These are phyloP conservation scores for Ooceraea biroi DNA, from an alignment of 1,140 invertebrate genomes.

Conservation along the genomic window DNA sequence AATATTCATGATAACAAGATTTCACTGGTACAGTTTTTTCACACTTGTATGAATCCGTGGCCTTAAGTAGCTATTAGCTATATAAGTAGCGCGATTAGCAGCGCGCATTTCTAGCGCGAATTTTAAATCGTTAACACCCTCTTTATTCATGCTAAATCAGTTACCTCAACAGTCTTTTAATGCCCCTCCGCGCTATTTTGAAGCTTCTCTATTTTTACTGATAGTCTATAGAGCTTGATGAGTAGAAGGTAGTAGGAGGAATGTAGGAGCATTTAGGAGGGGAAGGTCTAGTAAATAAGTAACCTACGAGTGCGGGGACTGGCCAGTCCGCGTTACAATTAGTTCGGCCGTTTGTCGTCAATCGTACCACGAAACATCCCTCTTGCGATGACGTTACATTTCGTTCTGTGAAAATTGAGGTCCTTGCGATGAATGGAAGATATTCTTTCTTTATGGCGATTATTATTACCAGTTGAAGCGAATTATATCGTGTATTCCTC, in stretches of 20 bases:
- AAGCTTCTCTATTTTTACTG: conserved; percentile 83
- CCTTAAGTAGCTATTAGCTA: too few relatives aligned
- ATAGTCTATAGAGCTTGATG: conserved; percentile 80
- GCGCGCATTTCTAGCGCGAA: conserved; percentile 20
- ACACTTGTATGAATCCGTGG: too few relatives aligned
- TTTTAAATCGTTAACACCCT: conserved; percentile 37
- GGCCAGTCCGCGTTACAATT: conserved; percentile 80
- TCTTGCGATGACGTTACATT: conserved; percentile 43
- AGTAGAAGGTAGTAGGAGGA: conserved; percentile 75
- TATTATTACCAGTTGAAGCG: conserved; percentile 3
- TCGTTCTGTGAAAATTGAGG: not conserved
- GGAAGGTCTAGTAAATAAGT: conserved; percentile 85
- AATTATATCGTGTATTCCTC: not conserved
- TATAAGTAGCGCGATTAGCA: conserved; percentile 26
- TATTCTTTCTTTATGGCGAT: not conserved
- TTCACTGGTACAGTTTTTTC: not conserved
- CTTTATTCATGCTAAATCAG: conserved; percentile 24
- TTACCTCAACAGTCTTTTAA: conserved; percentile 62
- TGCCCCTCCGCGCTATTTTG: conserved; percentile 75
- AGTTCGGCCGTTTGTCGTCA: conserved; percentile 57
- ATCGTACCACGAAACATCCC: conserved; percentile 44
- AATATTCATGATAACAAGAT: too few relatives aligned
- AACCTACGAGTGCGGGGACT: conserved; percentile 79
- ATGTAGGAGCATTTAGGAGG: conserved; percentile 65
- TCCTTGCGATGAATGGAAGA: conserved; percentile 24